Conservation (phyloP, 2,888 invertebrate genomes). For the Eupelmus urozonus region DNA sequence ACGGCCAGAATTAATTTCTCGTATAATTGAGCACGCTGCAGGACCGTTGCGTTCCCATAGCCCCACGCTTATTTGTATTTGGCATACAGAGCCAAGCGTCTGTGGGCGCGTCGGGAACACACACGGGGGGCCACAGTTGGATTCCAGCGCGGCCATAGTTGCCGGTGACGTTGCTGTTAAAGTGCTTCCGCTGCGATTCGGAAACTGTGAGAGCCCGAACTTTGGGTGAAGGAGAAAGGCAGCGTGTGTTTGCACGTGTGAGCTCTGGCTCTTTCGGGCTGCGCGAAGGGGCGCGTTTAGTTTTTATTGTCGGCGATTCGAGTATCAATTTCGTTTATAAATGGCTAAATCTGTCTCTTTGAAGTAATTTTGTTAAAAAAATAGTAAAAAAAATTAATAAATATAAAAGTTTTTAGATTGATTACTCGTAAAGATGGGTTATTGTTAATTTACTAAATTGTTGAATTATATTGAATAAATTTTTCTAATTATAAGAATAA, state of each 20-base stretch:
- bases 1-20: slow-evolving; percentile 72
- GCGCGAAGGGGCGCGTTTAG: background rate
- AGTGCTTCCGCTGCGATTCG: slow-evolving; percentile 23
- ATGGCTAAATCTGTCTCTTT: too few relatives aligned
- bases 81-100: slow-evolving; percentile 63
- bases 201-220: slow-evolving; percentile 20
- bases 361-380: too few relatives aligned
- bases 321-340: background rate
- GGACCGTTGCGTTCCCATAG: slow-evolving; percentile 13
- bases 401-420: too few relatives aligned
- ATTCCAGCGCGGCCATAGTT: background rate
- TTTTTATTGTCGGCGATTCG: background rate
- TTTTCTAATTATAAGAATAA: too few relatives aligned
- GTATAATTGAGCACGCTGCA: slow-evolving; percentile 68
- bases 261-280: background rate
- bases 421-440: too few relatives aligned
- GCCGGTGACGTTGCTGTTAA: background rate
- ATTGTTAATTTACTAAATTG: too few relatives aligned
- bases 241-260: slow-evolving; percentile 8
- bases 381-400: too few relatives aligned
- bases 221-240: background rate
- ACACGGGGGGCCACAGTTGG: background rate
- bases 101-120: background rate
- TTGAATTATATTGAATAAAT: too few relatives aligned
- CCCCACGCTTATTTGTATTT: slow-evolving; percentile 71